A percentile compares a stretch with the other conserved stretches of the same genome.
phyloP scores from a whole-genome alignment of 37 sponge, comb jelly and placozoan genomes.

The Aplysina aerophoba region DNA sequence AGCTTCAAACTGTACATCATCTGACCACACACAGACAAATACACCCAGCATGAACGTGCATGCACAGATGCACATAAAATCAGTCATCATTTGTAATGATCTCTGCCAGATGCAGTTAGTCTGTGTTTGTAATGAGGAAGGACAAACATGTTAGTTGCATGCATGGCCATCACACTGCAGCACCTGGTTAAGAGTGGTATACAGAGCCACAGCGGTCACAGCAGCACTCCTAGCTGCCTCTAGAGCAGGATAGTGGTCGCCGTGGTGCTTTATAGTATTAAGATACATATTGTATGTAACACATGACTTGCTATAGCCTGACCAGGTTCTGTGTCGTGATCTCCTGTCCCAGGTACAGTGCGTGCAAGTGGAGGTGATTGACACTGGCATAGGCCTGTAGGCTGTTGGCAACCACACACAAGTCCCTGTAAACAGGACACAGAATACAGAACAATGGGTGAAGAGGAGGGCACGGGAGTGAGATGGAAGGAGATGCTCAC shows the following conservation, averaged over 20 bases:
- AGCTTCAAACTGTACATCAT: slow-evolving; percentile 6
- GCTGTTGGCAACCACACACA: slow-evolving; percentile 79
- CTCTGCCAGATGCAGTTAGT: too few relatives aligned
- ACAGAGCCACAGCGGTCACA: too few relatives aligned
- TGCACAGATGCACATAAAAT: background rate
- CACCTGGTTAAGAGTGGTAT: too few relatives aligned
- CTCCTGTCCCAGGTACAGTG: slow-evolving; percentile 47
- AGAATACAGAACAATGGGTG: background rate
- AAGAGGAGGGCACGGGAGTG: background rate
- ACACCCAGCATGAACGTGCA: slow-evolving; percentile 38
- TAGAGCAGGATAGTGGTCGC: too few relatives aligned
- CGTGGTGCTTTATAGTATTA: too few relatives aligned
- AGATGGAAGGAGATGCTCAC: slow-evolving; percentile 36
- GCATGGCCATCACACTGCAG: too few relatives aligned
- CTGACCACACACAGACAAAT: background rate
- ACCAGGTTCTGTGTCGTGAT: slow-evolving; percentile 57
- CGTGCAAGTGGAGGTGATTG: slow-evolving; percentile 87
- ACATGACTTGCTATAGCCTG: background rate
- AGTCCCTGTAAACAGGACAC: slow-evolving; percentile 53
- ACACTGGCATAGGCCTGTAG: slow-evolving; percentile 84
- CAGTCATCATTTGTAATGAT: too few relatives aligned
- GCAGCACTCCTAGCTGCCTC: too few relatives aligned
- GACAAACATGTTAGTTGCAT: too few relatives aligned
- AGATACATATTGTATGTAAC: background rate
- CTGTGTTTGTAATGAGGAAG: too few relatives aligned